Evolutionary conservation across 2,888 invertebrate species (phyloP).

Genomic region (Nezara viridula): DNA sequence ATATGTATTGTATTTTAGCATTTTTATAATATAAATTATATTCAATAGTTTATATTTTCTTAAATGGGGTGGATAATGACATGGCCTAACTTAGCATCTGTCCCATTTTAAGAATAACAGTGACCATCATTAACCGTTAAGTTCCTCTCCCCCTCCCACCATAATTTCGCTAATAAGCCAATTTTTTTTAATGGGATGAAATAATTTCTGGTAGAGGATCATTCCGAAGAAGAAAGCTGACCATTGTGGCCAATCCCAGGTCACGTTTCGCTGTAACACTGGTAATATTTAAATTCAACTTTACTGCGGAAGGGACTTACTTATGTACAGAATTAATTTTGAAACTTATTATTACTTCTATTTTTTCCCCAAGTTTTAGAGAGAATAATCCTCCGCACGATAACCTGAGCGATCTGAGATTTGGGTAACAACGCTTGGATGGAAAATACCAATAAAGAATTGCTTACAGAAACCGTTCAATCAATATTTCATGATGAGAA

Average conservation of each 20-base stretch:
- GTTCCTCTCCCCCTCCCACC: neutral
- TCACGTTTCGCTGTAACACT: neutral
- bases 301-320: too few relatives aligned
- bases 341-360: too few relatives aligned
- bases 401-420: too few relatives aligned
- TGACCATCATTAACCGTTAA: neutral
- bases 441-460: too few relatives aligned
- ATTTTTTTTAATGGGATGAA: conserved; percentile 3
- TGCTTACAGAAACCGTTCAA: too few relatives aligned
- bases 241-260: neutral
- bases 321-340: too few relatives aligned
- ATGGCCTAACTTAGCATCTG: neutral
- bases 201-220: neutral
- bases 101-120: neutral
- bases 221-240: neutral
- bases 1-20: neutral
- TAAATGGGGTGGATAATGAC: neutral
- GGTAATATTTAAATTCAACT: neutral
- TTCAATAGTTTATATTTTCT: neutral
- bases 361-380: too few relatives aligned
- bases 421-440: too few relatives aligned
- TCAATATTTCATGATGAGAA: too few relatives aligned
- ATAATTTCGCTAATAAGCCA: conserved; percentile 2
- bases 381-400: too few relatives aligned
- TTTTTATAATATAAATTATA: neutral